A percentile compares a stretch with the other conserved stretches of the same genome.
Conservation (phyloP, 2,888 invertebrate species). For the Yponomeuta cagnagella region DNA sequence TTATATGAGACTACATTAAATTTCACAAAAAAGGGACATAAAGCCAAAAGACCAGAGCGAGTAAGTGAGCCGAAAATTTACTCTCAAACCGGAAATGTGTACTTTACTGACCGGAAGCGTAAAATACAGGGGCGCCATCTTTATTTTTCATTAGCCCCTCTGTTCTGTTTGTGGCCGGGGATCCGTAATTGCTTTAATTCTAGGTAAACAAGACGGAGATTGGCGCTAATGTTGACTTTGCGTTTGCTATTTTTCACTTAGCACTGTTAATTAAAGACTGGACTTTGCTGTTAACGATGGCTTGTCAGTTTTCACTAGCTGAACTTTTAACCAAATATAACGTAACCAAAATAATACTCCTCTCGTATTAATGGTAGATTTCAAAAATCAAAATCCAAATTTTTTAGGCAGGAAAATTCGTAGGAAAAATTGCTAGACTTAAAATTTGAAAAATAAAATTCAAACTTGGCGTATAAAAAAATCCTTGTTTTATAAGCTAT, state of each 20-base stretch:
- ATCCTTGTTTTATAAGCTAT: too few relatives aligned
- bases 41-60: background rate
- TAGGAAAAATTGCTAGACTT: too few relatives aligned
- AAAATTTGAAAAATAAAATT: too few relatives aligned
- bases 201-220: slow-evolving; percentile 11
- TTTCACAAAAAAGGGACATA: background rate
- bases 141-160: slow-evolving; percentile 37
- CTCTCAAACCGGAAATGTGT: slow-evolving; percentile 8
- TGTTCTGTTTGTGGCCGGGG: slow-evolving; percentile 16
- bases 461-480: too few relatives aligned
- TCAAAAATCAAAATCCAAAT: too few relatives aligned
- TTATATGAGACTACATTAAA: background rate
- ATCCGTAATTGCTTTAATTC: slow-evolving; percentile 14
- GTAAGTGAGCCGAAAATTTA: slow-evolving; percentile 4
- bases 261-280: background rate
- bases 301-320: background rate
- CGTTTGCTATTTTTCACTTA: slow-evolving; percentile 3
- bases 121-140: slow-evolving; percentile 29
- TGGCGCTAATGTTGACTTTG: slow-evolving; percentile 13
- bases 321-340: background rate
- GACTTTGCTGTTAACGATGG: background rate
- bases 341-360: too few relatives aligned
- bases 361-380: too few relatives aligned
- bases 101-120: slow-evolving; percentile 13
- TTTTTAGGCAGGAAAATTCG: too few relatives aligned